These are phyloP conservation scores for Leucophenga varia DNA, from an alignment of 1,140 invertebrate species.

Conservation along the genomic window DNA sequence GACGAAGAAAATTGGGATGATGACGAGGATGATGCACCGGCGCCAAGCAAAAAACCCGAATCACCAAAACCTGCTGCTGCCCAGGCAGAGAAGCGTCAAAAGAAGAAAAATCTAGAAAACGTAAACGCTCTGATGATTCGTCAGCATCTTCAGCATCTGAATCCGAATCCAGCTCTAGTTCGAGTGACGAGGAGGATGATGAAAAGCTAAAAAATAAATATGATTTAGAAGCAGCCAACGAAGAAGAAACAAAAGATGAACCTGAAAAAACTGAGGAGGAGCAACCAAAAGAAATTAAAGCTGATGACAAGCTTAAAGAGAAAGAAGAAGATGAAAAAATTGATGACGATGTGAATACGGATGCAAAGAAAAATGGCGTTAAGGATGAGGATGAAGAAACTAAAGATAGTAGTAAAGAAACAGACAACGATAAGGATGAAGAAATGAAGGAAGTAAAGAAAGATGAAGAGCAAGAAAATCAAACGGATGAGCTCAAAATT, in stretches of 20 bases:
- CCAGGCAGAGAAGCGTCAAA: neutral
- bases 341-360: constrained; percentile 5
- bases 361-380: constrained; percentile 5
- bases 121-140: constrained; percentile 54
- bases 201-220: constrained; percentile 54
- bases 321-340: constrained; percentile 23
- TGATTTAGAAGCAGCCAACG: constrained; percentile 47
- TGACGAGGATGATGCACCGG: constrained; percentile 30
- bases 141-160: constrained; percentile 44
- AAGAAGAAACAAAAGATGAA: constrained; percentile 38
- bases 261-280: constrained; percentile 32
- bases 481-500: constrained; percentile 5
- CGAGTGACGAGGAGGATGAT: constrained; percentile 48
- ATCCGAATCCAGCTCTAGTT: constrained; percentile 38
- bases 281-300: constrained; percentile 23
- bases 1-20: constrained; percentile 60
- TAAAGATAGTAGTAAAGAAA: constrained; percentile 9
- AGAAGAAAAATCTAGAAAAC: constrained; percentile 38
- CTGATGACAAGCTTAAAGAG: constrained; percentile 49
- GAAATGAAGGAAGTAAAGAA: neutral
- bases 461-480: constrained; percentile 2
- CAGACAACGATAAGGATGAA: constrained; percentile 16
- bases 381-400: constrained; percentile 16
- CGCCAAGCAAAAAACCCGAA: neutral
- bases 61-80: constrained; percentile 12